Conservation (phyloP, 2,888 invertebrate species). For the Eudemis profundana region DNA sequence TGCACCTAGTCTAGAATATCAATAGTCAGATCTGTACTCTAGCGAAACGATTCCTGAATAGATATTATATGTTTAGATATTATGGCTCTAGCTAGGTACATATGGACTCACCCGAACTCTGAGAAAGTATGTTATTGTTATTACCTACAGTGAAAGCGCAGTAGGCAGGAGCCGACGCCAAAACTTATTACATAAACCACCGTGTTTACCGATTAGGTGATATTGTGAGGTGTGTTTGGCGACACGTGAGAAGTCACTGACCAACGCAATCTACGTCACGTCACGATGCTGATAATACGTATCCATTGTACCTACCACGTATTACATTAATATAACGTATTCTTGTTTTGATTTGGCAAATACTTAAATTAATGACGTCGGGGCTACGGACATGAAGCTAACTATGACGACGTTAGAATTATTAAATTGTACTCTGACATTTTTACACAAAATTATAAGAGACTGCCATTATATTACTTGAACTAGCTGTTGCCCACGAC, state of each 20-base stretch:
- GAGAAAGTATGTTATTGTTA: constrained; percentile 73
- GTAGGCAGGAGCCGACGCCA: constrained; percentile 61
- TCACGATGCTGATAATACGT: background rate
- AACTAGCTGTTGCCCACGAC: no score
- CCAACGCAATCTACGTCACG: constrained; percentile 21
- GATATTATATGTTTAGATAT: background rate
- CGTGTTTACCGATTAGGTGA: constrained; percentile 73
- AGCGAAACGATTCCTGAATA: constrained; percentile 1
- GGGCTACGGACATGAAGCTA: no score
- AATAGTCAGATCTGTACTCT: background rate
- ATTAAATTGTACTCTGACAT: no score
- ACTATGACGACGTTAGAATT: no score
- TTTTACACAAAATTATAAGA: no score
- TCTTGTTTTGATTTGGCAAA: no score
- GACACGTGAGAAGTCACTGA: constrained; percentile 27
- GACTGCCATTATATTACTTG: no score
- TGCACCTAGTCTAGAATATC: no score
- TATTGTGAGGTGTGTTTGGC: constrained; percentile 53
- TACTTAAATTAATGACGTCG: no score
- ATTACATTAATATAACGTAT: no score
- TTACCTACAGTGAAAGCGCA: constrained; percentile 75
- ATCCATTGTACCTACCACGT: background rate
- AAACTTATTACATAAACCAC: constrained; percentile 73
- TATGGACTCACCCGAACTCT: constrained; percentile 61
- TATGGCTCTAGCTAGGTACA: background rate